These are phyloP conservation scores for Mola mola DNA, from an alignment of 2,113 vertebrate genomes.

Conservation along the genomic window DNA sequence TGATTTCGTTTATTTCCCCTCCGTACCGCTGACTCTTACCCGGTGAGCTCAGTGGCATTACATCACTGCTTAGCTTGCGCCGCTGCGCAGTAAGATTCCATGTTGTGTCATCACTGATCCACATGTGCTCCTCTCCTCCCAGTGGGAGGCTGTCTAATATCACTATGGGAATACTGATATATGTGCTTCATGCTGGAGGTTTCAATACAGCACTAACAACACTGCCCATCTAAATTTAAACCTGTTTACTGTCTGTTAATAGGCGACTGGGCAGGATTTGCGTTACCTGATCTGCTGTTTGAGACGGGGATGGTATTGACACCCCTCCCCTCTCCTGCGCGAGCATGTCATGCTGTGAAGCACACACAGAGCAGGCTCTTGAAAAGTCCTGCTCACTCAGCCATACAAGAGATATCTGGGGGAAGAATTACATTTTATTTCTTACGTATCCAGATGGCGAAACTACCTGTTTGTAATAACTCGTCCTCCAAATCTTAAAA, in stretches of 20 bases:
- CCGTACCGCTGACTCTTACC: slow-evolving; percentile 27
- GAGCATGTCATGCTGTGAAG: slow-evolving; percentile 52
- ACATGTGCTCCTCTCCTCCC: slow-evolving; percentile 68
- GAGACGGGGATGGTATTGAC: slow-evolving; percentile 29
- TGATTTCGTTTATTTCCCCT: slow-evolving; percentile 38
- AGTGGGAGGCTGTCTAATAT: slow-evolving; percentile 63
- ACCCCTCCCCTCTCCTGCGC: slow-evolving; percentile 20
- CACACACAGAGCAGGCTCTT: slow-evolving; percentile 28
- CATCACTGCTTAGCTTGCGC: slow-evolving; percentile 69
- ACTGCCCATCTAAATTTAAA: slow-evolving; percentile 51
- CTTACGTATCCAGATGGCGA: too few relatives aligned
- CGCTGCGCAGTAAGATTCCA: slow-evolving; percentile 67
- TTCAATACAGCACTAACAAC: slow-evolving; percentile 64
- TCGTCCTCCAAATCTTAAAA: neutral
- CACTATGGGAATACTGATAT: slow-evolving; percentile 65
- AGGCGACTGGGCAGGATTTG: slow-evolving; percentile 50
- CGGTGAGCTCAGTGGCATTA: slow-evolving; percentile 71
- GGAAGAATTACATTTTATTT: too few relatives aligned
- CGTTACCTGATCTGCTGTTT: slow-evolving; percentile 32
- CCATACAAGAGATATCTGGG: too few relatives aligned
- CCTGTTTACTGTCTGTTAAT: slow-evolving; percentile 60
- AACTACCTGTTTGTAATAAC: too few relatives aligned
- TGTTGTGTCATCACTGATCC: slow-evolving; percentile 77
- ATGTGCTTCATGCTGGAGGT: slow-evolving; percentile 30
- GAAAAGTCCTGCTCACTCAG: too few relatives aligned